Percentiles rank a stretch among this genome's conserved stretches.
phyloP scores from a whole-genome alignment of 35 echinoderm and acorn worm species.

The Strongylocentrotus purpuratus region DNA sequence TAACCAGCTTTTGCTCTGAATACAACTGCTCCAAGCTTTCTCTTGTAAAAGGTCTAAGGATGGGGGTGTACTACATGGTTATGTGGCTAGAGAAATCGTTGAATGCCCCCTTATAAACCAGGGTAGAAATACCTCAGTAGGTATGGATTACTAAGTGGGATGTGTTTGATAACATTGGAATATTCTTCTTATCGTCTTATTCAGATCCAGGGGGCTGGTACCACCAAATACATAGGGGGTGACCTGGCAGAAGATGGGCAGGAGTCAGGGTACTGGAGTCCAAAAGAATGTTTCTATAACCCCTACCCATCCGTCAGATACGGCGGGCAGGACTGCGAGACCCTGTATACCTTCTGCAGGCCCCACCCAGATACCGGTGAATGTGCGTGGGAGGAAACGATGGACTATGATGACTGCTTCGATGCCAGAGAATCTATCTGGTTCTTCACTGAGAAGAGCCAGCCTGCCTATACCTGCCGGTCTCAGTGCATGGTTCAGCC shows the following conservation, averaged over 20 bases:
- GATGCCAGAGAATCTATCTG: not conserved
- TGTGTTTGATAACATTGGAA: not conserved
- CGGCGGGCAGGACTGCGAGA: slow-evolving; percentile 22
- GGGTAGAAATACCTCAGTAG: not conserved
- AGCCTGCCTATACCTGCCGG: slow-evolving; percentile 16
- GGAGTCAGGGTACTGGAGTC: slow-evolving; percentile 27
- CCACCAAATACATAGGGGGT: slow-evolving; percentile 6
- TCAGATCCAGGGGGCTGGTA: slow-evolving; percentile 24
- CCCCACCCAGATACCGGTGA: not conserved
- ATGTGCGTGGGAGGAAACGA: not conserved
- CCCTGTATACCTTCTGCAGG: slow-evolving; percentile 14
- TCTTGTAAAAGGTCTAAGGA: too few species aligned
- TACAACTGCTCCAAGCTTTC: too few species aligned
- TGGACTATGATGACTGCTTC: slow-evolving; percentile 27
- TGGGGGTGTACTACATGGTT: too few species aligned
- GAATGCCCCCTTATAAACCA: too few species aligned
- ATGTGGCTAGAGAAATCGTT: too few species aligned
- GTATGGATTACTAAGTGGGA: too few species aligned
- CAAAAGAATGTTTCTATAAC: slow-evolving; percentile 6
- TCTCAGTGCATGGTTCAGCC: not conserved
- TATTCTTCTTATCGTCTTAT: not conserved
- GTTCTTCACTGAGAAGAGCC: slow-evolving; percentile 14
- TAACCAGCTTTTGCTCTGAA: too few species aligned
- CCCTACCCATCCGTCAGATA: not conserved
- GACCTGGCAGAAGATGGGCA: not conserved